A percentile compares a stretch with the other conserved stretches of the same genome.
Evolutionary conservation across 1,140 invertebrate genomes (phyloP).

Genomic region (Bombus fervidus): DNA sequence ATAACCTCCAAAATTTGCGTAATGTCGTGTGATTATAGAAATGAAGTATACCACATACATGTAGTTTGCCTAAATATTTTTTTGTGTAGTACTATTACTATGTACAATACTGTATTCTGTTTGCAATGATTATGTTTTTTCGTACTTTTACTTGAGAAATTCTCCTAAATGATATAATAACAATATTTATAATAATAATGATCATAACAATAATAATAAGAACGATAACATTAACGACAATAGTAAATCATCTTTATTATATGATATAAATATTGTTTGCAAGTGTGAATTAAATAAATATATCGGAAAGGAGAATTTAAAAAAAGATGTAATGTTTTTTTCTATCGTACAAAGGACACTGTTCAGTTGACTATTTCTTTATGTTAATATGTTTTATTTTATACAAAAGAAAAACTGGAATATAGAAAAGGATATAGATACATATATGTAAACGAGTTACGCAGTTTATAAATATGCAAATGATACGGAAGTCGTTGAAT

Average conservation of each 20-base stretch:
- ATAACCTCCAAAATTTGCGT: background rate
- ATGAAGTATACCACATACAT: background rate
- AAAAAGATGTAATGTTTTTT: background rate
- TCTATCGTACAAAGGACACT: background rate
- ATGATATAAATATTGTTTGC: background rate
- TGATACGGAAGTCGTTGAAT: background rate
- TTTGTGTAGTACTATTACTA: background rate
- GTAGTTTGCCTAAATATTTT: background rate
- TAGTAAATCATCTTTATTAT: background rate
- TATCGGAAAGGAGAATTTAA: background rate
- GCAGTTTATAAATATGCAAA: background rate
- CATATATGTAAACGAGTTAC: background rate
- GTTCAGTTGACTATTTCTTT: background rate
- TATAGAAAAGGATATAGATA: too few relatives aligned
- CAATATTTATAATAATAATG: background rate
- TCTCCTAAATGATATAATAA: background rate
- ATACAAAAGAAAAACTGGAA: background rate
- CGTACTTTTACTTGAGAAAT: background rate
- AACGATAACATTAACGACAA: background rate
- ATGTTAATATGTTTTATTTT: background rate
- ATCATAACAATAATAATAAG: background rate
- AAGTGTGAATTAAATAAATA: background rate
- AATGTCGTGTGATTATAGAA: background rate
- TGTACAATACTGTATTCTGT: too few relatives aligned
- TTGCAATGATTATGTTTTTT: background rate